phyloP scores from a whole-genome alignment of 2,113 vertebrate species.

The Lynx canadensis region DNA sequence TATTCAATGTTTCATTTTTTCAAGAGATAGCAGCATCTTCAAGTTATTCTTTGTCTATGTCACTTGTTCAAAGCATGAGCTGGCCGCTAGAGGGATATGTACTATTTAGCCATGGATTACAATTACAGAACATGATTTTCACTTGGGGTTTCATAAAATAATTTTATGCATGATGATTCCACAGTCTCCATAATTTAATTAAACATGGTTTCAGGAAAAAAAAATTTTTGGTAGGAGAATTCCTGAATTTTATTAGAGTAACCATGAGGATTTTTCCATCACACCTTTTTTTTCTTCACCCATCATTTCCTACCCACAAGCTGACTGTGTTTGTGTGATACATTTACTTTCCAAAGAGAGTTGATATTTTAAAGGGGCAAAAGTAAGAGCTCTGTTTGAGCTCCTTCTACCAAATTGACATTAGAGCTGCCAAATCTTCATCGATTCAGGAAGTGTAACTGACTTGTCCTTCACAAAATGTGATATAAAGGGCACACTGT shows the following conservation, averaged over 20 bases:
- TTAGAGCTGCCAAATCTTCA: not conserved
- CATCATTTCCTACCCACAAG: not conserved
- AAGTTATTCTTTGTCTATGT: not conserved
- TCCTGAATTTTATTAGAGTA: constrained; percentile 10
- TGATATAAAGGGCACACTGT: not conserved
- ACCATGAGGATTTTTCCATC: not conserved
- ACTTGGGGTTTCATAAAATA: not conserved
- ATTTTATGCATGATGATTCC: not conserved
- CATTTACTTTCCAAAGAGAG: constrained; percentile 29
- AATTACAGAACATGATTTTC: not conserved
- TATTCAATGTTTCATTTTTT: not conserved
- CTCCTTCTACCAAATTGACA: constrained; percentile 10
- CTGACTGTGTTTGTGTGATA: not conserved
- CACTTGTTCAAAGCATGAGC: constrained; percentile 27
- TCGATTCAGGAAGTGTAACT: not conserved
- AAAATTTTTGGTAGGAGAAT: not conserved
- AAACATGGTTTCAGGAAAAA: not conserved
- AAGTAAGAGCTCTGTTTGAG: not conserved
- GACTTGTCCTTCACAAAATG: not conserved
- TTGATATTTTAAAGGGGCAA: not conserved
- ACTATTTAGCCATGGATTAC: not conserved
- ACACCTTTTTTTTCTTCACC: not conserved
- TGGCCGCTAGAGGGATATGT: not conserved
- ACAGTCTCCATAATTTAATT: constrained; percentile 34
- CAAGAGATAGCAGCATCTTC: constrained; percentile 1